These are phyloP conservation scores for Platyscelio sp. DNA, from an alignment of 2,888 invertebrate genomes.

Conservation along the genomic window DNA sequence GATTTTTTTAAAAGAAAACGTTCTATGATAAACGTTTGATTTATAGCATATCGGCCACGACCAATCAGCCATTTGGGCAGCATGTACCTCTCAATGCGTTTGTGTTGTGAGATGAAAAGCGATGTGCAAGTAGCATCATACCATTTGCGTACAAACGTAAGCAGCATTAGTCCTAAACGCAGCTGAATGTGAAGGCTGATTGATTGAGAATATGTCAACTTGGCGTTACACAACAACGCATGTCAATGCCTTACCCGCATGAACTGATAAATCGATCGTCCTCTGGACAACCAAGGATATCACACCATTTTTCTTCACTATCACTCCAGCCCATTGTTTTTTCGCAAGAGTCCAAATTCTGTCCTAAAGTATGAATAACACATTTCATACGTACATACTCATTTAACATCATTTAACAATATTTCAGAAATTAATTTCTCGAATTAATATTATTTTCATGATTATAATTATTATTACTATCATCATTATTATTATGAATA, in stretches of 20 bases:
- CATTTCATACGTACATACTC: no score
- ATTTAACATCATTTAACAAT: no score
- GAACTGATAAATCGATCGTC: slow-evolving; percentile 62
- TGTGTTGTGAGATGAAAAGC: slow-evolving; percentile 61
- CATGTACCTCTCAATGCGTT: slow-evolving; percentile 56
- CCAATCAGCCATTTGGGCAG: slow-evolving; percentile 64
- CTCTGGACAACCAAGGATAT: slow-evolving; percentile 39
- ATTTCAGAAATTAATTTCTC: no score
- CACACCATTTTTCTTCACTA: slow-evolving; percentile 43
- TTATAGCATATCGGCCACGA: slow-evolving; percentile 52
- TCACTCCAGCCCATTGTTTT: no score
- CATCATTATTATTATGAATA: no score
- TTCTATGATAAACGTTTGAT: slow-evolving; percentile 57
- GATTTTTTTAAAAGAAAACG: slow-evolving; percentile 29
- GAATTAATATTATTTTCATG: no score
- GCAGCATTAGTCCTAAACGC: slow-evolving; percentile 73
- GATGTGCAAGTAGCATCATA: slow-evolving; percentile 65
- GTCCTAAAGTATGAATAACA: no score
- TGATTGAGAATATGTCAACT: slow-evolving; percentile 84
- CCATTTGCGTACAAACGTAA: slow-evolving; percentile 60
- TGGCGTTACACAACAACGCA: slow-evolving; percentile 81
- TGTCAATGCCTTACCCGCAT: slow-evolving; percentile 76
- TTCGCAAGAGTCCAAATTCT: no score
- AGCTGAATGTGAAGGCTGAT: slow-evolving; percentile 82
- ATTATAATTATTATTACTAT: no score